Evolutionary conservation across 2,888 invertebrate species (phyloP).

Genomic region (Brachyptera putata): DNA sequence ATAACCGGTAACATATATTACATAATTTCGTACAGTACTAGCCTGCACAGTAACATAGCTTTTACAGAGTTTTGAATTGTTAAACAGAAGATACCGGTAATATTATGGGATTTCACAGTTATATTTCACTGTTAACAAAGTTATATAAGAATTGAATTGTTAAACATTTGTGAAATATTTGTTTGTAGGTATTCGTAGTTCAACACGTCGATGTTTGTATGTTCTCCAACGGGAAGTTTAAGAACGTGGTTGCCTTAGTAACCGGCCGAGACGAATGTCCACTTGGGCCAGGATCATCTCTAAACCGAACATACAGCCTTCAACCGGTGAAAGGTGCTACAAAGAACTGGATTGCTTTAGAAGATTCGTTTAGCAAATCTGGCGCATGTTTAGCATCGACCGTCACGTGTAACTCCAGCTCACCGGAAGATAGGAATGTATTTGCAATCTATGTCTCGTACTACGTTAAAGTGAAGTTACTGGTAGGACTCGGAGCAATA

Average conservation of each 20-base stretch:
- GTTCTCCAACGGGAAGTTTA: slow-evolving; percentile 92
- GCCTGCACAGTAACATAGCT: too few relatives aligned
- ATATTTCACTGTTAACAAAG: too few relatives aligned
- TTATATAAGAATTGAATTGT: too few relatives aligned
- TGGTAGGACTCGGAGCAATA: slow-evolving; percentile 51
- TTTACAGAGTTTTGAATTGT: too few relatives aligned
- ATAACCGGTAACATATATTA: too few relatives aligned
- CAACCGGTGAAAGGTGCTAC: slow-evolving; percentile 73
- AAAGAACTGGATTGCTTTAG: slow-evolving; percentile 88
- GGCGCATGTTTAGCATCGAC: slow-evolving; percentile 53
- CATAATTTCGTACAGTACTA: too few relatives aligned
- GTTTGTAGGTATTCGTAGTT: slow-evolving; percentile 68
- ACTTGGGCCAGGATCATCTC: slow-evolving; percentile 57
- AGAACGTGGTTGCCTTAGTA: slow-evolving; percentile 76
- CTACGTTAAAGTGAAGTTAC: slow-evolving; percentile 80
- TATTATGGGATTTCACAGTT: too few relatives aligned
- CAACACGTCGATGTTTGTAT: slow-evolving; percentile 92
- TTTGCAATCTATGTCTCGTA: slow-evolving; percentile 90
- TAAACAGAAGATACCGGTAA: too few relatives aligned
- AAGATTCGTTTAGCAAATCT: slow-evolving; percentile 71
- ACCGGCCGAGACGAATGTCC: slow-evolving; percentile 61
- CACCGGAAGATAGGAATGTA: slow-evolving; percentile 73
- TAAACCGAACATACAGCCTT: slow-evolving; percentile 61
- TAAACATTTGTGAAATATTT: too few relatives aligned
- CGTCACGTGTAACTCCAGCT: slow-evolving; percentile 47